Conservation (phyloP, 2,113 vertebrate genomes). For the Dermatemys mawii region DNA sequence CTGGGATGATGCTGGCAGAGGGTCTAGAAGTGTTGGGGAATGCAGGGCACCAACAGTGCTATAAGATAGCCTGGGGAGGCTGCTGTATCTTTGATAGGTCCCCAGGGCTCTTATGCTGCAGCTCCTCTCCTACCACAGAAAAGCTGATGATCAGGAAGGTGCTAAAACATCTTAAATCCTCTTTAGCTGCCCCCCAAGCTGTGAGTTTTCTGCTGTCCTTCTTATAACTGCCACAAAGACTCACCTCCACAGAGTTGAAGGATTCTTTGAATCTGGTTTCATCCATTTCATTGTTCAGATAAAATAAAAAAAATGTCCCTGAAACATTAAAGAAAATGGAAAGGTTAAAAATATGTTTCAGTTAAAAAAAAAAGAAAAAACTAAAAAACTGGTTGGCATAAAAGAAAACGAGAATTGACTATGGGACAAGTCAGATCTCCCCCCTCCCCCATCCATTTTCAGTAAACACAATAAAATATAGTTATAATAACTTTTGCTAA, state of each 20-base stretch:
- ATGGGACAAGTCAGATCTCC: not conserved
- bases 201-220: not conserved
- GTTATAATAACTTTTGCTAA: not conserved
- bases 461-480: not conserved
- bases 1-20: not conserved
- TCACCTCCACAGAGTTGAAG: not conserved
- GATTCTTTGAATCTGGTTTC: not conserved
- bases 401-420: not conserved
- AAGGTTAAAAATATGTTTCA: not conserved
- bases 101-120: not conserved
- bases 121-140: not conserved
- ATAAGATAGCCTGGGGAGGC: not conserved
- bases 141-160: not conserved
- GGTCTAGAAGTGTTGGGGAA: not conserved
- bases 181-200: not conserved
- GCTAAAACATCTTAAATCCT: not conserved
- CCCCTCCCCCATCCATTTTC: not conserved
- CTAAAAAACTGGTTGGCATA: not conserved
- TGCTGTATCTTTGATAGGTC: not conserved
- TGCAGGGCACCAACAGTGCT: not conserved
- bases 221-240: not conserved
- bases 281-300: not conserved
- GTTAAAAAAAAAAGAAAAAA: not conserved
- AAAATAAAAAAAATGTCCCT: not conserved
- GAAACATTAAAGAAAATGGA: not conserved